phyloP scores from a whole-genome alignment of 2,888 invertebrate species.

The Eupithecia centaureata region DNA sequence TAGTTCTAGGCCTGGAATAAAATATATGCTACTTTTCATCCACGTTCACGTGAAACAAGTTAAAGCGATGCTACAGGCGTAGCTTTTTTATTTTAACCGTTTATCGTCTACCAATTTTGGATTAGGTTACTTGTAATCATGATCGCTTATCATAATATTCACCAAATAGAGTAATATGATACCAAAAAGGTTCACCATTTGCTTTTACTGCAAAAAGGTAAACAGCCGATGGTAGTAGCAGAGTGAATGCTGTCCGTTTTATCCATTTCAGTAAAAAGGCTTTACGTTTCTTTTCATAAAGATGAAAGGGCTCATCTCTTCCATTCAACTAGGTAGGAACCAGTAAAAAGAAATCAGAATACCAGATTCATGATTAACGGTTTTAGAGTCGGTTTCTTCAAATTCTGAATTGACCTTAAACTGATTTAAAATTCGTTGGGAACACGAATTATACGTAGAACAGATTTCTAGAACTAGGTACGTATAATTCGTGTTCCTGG shows the following conservation, averaged over 20 bases:
- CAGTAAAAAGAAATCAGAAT: neutral
- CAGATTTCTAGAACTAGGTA: too few relatives aligned
- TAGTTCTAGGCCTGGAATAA: too few relatives aligned
- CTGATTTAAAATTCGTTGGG: neutral
- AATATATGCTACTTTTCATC: too few relatives aligned
- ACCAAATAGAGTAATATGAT: constrained; percentile 2
- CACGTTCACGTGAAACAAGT: too few relatives aligned
- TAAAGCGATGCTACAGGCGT: too few relatives aligned
- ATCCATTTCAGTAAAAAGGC: constrained; percentile 59
- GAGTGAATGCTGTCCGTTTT: constrained; percentile 51
- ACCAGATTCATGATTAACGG: neutral
- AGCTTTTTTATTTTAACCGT: too few relatives aligned
- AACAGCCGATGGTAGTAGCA: constrained; percentile 46
- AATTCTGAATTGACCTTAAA: neutral
- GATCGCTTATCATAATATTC: neutral
- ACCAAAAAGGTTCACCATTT: constrained; percentile 26
- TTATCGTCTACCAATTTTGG: neutral
- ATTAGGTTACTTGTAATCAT: neutral
- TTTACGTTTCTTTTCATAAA: constrained; percentile 49
- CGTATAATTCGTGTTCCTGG: too few relatives aligned
- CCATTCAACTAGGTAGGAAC: constrained; percentile 14
- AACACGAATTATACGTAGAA: neutral
- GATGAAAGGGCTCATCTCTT: constrained; percentile 46
- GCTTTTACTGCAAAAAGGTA: constrained; percentile 49
- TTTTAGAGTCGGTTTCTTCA: neutral